Base-by-base conservation (phyloP, 2,888 invertebrate species). In the Galeopsomyia nigrocyanea region DNA sequence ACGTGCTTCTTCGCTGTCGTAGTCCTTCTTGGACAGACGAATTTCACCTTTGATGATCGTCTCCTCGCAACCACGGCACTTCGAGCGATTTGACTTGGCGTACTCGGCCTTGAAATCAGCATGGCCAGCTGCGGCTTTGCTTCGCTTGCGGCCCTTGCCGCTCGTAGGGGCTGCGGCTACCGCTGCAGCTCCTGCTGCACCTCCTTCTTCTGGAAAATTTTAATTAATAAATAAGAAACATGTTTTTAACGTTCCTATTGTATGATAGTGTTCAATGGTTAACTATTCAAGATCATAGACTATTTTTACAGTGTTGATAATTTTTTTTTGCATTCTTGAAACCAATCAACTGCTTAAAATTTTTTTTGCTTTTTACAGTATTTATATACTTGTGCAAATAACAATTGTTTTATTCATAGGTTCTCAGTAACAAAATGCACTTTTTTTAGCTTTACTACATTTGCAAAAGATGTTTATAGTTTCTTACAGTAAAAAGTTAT, bases 41-140 rank as follows among this genome's bases (percentile, higher is more conserved):
- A 94, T 91, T 73, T 88, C 88, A 19, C 84, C 87, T 89, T 96
- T 95, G 71, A 90, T 88, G 80, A 98, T 97, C 82, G 93, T 95
- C 72, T 92, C 91, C 77, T 95, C 93, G 87, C 98, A 98, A 0
- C 93, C 95, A 72, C 91, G 88, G 82, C 98, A 98, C 16, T 88
- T 88, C 39, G 97, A 92, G 64, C 94, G 88, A 76, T 91, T 92
- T 1, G 95, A 95, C 83, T 96, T 96, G 0, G 98, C 91, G 87
- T 97, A 96, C 83, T 97, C 96, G 16, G 95, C 89, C 6, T 85
- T 86, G 83, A 92, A 97, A 84, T 97, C 93, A 75, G 90, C 90
- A 0, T 90, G 77, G 0, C 88, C 89, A 46, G 82, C 85, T 0
- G 83, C 39, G 0, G 70, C 82, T 39, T 76, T 77, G 0, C 57